These are phyloP conservation scores for Aldabrachelys gigantea DNA, from an alignment of 2,113 vertebrate genomes.

Conservation along the genomic window DNA sequence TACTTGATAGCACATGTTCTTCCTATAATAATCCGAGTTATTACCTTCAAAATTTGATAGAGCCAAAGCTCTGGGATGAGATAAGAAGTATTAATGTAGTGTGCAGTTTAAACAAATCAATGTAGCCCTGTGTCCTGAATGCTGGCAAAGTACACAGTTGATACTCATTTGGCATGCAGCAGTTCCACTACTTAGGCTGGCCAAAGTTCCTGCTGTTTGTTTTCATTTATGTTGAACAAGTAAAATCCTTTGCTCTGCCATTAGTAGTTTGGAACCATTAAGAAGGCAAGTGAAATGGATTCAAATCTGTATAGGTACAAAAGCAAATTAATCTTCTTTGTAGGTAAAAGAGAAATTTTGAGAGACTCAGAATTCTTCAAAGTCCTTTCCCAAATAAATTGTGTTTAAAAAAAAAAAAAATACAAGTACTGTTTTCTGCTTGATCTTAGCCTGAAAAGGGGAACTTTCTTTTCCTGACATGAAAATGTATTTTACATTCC, in stretches of 20 bases:
- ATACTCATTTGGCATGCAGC: constrained; percentile 31
- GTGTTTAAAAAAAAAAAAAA: constrained; percentile 31
- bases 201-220: constrained; percentile 62
- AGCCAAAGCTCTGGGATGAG: constrained; percentile 46
- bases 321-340: constrained; percentile 64
- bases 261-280: constrained; percentile 73
- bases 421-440: constrained; percentile 45
- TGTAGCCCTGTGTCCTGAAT: constrained; percentile 25
- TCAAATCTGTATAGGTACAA: constrained; percentile 58
- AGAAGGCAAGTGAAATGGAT: constrained; percentile 65
- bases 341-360: constrained; percentile 38
- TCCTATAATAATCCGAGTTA: constrained; percentile 44
- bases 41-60: constrained; percentile 44
- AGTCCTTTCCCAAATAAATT: constrained; percentile 45
- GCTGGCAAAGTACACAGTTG: constrained; percentile 53
- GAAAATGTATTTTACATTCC: constrained; percentile 55
- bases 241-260: constrained; percentile 57
- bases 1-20: constrained; percentile 51
- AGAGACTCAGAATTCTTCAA: constrained; percentile 59
- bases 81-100: constrained; percentile 58
- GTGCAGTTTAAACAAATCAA: constrained; percentile 71
- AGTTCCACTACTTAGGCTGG: constrained; percentile 46
- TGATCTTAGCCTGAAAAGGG: constrained; percentile 46
- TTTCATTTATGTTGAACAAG: constrained; percentile 65
- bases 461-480: constrained; percentile 49